phyloP scores from a whole-genome alignment of 1,140 invertebrate species.

The Pantala flavescens region DNA sequence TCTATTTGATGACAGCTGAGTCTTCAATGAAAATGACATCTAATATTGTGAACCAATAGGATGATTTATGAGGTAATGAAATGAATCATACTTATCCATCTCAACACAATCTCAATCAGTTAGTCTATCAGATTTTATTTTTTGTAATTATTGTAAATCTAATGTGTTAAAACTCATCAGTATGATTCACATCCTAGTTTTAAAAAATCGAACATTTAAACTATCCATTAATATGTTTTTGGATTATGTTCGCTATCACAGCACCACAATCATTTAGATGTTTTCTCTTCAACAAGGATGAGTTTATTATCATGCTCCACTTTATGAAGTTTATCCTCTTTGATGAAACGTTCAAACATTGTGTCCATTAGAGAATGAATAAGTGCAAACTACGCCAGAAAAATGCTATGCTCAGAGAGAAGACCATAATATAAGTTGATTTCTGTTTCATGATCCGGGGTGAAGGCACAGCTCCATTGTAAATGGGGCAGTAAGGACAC shows the following conservation, averaged over 20 bases:
- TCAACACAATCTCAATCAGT: not conserved
- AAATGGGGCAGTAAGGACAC: conserved; percentile 92
- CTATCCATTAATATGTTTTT: not conserved
- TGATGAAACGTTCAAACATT: not conserved
- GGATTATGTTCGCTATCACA: conserved; percentile 9
- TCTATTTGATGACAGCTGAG: not conserved
- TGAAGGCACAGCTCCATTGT: conserved; percentile 40
- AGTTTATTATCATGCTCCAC: not conserved
- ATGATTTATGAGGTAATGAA: conserved; percentile 3
- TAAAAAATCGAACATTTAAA: conserved; percentile 5
- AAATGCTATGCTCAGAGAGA: not conserved
- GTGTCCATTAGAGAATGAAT: conserved; percentile 3
- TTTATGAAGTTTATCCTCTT: not conserved
- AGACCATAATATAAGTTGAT: conserved; percentile 8
- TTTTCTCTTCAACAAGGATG: not conserved
- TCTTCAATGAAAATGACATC: not conserved
- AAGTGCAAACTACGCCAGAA: not conserved
- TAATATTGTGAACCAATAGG: not conserved
- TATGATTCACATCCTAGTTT: not conserved
- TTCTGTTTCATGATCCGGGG: conserved; percentile 16
- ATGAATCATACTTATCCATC: not conserved
- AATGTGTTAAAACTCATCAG: not conserved
- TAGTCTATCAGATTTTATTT: not conserved
- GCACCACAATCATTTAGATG: not conserved
- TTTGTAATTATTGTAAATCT: not conserved